phyloP scores from a whole-genome alignment of 2,113 vertebrate genomes.

The Hemiprocne comata region DNA sequence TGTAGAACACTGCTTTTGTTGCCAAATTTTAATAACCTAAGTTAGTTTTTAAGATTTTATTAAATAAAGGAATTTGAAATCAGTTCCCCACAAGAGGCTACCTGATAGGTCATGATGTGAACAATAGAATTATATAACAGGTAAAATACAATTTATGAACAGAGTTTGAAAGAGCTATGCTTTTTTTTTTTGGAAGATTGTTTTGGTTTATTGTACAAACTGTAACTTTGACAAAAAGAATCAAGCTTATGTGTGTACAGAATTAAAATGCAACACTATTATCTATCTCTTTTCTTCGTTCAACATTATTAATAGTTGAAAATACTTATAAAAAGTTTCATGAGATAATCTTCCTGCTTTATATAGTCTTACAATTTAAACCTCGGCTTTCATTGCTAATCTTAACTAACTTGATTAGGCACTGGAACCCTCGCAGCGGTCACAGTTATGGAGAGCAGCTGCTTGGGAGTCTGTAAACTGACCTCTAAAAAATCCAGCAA shows the following conservation, averaged over 20 bases:
- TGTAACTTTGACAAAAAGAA: not conserved
- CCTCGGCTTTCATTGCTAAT: not conserved
- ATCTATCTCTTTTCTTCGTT: not conserved
- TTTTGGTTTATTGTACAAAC: not conserved
- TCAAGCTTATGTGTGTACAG: not conserved
- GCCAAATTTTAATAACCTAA: not conserved
- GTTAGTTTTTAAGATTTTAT: not conserved
- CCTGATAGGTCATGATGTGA: not conserved
- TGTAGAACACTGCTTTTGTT: not conserved
- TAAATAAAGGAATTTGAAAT: slow-evolving; percentile 37
- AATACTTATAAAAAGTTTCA: not conserved
- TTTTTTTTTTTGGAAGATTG: not conserved
- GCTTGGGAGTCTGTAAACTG: not conserved
- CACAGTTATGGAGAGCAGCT: slow-evolving; percentile 37
- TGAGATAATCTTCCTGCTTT: not conserved
- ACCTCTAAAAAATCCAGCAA: not conserved
- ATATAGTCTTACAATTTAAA: not conserved
- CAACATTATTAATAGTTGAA: not conserved
- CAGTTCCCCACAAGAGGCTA: slow-evolving; percentile 1
- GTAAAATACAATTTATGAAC: not conserved
- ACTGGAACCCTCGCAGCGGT: fast-evolving
- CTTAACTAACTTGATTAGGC: slow-evolving; percentile 23
- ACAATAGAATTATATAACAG: not conserved
- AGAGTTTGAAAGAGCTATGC: not conserved
- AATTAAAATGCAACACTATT: not conserved